phyloP scores from a whole-genome alignment of 1,140 invertebrate species.

The Hetaerina americana region DNA sequence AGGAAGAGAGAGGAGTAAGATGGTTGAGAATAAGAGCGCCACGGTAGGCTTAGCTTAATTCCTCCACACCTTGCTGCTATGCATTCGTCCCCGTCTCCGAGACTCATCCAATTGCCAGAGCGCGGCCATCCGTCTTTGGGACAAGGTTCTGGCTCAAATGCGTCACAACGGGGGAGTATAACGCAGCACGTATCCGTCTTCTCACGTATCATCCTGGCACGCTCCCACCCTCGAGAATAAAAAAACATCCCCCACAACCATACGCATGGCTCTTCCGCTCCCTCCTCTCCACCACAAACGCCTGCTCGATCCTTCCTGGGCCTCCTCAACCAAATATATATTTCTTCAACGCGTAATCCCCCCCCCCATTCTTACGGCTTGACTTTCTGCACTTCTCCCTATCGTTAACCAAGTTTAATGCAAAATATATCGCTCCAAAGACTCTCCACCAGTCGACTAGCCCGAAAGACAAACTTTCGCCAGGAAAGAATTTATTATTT shows the following conservation, averaged over 20 bases:
- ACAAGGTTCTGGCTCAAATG: neutral
- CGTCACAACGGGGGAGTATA: neutral
- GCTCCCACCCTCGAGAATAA: neutral
- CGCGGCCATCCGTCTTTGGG: neutral
- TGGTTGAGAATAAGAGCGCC: neutral
- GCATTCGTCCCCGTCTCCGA: neutral
- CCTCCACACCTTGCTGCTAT: neutral
- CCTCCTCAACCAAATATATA: too few relatives aligned
- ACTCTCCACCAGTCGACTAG: too few relatives aligned
- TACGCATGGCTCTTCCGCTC: too few relatives aligned
- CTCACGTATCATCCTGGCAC: neutral
- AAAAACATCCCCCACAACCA: neutral
- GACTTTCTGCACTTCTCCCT: too few relatives aligned
- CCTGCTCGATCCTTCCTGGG: too few relatives aligned
- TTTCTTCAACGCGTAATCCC: too few relatives aligned
- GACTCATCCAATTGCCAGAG: neutral
- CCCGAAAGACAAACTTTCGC: too few relatives aligned
- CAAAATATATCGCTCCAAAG: too few relatives aligned
- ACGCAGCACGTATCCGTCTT: neutral
- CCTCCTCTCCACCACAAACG: too few relatives aligned
- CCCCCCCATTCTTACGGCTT: too few relatives aligned
- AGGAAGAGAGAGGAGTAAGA: neutral
- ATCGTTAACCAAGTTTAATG: too few relatives aligned
- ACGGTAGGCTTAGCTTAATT: neutral
- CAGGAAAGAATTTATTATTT: too few relatives aligned